Conservation (phyloP, 64 coral and sea anemone species). For the Montipora foliosa region DNA sequence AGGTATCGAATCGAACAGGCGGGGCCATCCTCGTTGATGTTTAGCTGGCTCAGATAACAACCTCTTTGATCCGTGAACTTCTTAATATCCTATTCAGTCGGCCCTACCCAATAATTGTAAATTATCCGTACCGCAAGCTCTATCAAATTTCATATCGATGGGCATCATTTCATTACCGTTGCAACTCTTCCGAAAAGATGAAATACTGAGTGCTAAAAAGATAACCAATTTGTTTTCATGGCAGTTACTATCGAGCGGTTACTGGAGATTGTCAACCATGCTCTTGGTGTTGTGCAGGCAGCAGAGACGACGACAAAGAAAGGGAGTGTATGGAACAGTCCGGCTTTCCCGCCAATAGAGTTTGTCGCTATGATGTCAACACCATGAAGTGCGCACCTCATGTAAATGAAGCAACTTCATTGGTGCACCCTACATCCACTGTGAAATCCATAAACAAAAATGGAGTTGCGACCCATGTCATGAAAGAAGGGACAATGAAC, state of each 20-base stretch:
- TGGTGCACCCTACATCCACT: not conserved
- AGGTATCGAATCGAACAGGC: too few species aligned
- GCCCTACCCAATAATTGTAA: too few species aligned
- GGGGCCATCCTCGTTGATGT: too few species aligned
- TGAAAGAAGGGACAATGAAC: not conserved
- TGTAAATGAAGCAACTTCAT: not conserved
- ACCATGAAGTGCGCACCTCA: constrained; percentile 38
- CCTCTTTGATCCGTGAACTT: too few species aligned
- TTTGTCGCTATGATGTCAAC: constrained; percentile 72
- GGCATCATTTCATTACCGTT: too few species aligned
- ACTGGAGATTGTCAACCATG: constrained; percentile 83
- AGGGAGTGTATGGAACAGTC: constrained; percentile 56
- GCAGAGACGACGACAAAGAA: constrained; percentile 58
- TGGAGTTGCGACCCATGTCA: not conserved
- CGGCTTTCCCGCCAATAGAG: constrained; percentile 57
- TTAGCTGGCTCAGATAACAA: too few species aligned
- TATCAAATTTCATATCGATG: too few species aligned
- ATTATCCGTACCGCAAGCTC: too few species aligned
- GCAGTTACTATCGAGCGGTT: constrained; percentile 64
- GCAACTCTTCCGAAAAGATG: too few species aligned
- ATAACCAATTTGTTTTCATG: not conserved
- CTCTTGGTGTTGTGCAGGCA: constrained; percentile 76
- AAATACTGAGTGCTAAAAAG: too few species aligned
- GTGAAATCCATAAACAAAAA: not conserved
- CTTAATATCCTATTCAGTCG: too few species aligned